Evolutionary conservation across 2,888 invertebrate species (phyloP).

Genomic region (Tenthredo scrophulariae): DNA sequence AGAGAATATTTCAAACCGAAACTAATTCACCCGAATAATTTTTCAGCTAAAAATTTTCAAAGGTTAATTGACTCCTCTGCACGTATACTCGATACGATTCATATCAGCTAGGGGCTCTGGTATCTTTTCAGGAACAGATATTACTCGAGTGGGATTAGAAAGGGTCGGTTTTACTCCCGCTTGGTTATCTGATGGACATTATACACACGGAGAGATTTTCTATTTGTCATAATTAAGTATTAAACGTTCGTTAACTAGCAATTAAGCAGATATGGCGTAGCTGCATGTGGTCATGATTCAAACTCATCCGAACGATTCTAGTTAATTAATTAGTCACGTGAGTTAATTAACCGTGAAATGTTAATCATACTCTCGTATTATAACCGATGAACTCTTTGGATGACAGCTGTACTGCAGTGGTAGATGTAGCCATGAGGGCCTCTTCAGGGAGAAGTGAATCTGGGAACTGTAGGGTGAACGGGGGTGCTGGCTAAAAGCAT

Average conservation of each 20-base stretch:
- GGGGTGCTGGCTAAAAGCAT: neutral
- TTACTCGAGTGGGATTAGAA: neutral
- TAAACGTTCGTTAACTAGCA: constrained; percentile 62
- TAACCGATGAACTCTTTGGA: constrained; percentile 25
- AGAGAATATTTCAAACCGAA: neutral
- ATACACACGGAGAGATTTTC: constrained; percentile 8
- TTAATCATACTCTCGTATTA: constrained; percentile 53
- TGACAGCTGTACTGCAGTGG: constrained; percentile 21
- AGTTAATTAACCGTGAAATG: constrained; percentile 69
- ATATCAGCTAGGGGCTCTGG: neutral
- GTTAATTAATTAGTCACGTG: constrained; percentile 70
- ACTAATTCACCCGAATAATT: neutral
- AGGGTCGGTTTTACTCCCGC: neutral
- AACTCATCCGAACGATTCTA: constrained; percentile 61
- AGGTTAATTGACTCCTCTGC: neutral
- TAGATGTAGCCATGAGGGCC: neutral
- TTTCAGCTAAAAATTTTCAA: neutral
- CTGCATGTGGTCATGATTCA: constrained; percentile 35
- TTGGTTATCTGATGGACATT: constrained; percentile 43
- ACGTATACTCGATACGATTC: neutral
- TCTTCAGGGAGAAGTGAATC: constrained; percentile 27
- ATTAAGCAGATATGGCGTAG: constrained; percentile 70
- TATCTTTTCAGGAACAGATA: constrained; percentile 26
- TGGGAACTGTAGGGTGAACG: constrained; percentile 26
- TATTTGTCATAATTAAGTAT: constrained; percentile 51